A percentile compares a stretch with the other conserved stretches of the same genome.
Conservation (phyloP, 2,888 invertebrate genomes). For the Eurytoma adleriae region DNA sequence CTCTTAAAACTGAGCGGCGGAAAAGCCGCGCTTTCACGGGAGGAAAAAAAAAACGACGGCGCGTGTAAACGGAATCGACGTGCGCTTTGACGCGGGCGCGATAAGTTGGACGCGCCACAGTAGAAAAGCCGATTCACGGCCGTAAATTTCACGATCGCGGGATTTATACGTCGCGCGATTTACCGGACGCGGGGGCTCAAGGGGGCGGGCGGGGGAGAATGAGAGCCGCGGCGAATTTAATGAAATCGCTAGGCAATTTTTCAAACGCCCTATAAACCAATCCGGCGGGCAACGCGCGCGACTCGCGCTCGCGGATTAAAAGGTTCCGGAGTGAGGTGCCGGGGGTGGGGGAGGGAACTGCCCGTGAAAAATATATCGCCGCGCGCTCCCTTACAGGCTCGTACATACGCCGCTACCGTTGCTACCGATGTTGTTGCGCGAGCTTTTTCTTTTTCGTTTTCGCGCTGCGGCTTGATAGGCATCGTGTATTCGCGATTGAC, state of each 20-base stretch:
- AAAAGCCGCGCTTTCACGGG: too few species aligned
- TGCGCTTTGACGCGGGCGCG: slow-evolving; percentile 28
- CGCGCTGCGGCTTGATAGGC: background rate
- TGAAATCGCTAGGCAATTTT: slow-evolving; percentile 64
- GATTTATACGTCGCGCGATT: slow-evolving; percentile 62
- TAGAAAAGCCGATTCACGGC: slow-evolving; percentile 64
- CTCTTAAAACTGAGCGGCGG: too few species aligned
- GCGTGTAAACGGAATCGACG: background rate
- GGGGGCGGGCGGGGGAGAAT: slow-evolving; percentile 19
- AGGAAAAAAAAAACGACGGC: too few species aligned
- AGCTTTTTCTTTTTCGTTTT: background rate
- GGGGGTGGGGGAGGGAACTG: background rate
- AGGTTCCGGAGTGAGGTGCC: background rate
- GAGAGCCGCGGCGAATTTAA: slow-evolving; percentile 64
- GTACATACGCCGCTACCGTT: background rate
- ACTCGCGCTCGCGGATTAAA: slow-evolving; percentile 60
- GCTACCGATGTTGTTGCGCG: background rate
- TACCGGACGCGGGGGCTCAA: slow-evolving; percentile 23
- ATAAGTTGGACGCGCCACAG: slow-evolving; percentile 57
- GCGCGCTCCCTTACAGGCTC: slow-evolving; percentile 10
- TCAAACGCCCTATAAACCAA: slow-evolving; percentile 60
- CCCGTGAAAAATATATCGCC: slow-evolving; percentile 41
- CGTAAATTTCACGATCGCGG: slow-evolving; percentile 67
- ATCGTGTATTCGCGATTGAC: too few species aligned
- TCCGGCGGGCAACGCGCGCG: slow-evolving; percentile 31